phyloP scores from a whole-genome alignment of 2,797 vertebrate genomes.

The Gymnocypris eckloni region DNA sequence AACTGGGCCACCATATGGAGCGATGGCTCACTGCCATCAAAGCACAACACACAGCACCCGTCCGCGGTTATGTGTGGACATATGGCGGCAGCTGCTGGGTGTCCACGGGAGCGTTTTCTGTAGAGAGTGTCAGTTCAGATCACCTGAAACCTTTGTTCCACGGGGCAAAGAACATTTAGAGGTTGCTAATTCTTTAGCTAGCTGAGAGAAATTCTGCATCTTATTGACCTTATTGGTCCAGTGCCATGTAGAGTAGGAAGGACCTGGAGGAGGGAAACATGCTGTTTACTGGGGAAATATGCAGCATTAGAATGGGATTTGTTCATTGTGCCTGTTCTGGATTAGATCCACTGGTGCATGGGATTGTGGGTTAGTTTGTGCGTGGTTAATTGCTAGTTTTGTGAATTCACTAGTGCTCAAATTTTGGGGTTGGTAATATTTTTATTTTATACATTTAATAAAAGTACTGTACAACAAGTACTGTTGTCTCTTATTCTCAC shows the following conservation, averaged over 20 bases:
- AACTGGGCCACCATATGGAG: slow-evolving; percentile 46
- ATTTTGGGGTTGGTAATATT: not conserved
- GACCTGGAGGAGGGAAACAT: slow-evolving; percentile 26
- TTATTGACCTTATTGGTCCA: slow-evolving; percentile 40
- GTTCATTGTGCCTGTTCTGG: not conserved
- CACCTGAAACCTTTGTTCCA: slow-evolving; percentile 16
- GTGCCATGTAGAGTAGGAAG: slow-evolving; percentile 29
- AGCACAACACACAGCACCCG: not conserved
- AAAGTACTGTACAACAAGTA: too few relatives aligned
- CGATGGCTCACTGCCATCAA: slow-evolving; percentile 12
- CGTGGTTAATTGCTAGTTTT: not conserved
- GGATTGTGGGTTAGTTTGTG: not conserved
- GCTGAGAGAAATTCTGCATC: slow-evolving; percentile 10
- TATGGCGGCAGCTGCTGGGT: slow-evolving; percentile 15
- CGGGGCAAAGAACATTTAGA: slow-evolving; percentile 7
- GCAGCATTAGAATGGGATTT: not conserved
- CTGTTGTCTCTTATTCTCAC: not conserved
- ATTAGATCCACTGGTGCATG: not conserved
- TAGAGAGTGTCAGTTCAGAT: slow-evolving; percentile 16
- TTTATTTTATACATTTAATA: not conserved
- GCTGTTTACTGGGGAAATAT: not conserved
- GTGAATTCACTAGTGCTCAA: not conserved
- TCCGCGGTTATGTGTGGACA: not conserved
- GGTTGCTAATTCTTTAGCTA: not conserved
- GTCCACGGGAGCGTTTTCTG: not conserved